Base-by-base conservation (phyloP, 2,797 vertebrate species). In the Hephaestus fuliginosus region DNA sequence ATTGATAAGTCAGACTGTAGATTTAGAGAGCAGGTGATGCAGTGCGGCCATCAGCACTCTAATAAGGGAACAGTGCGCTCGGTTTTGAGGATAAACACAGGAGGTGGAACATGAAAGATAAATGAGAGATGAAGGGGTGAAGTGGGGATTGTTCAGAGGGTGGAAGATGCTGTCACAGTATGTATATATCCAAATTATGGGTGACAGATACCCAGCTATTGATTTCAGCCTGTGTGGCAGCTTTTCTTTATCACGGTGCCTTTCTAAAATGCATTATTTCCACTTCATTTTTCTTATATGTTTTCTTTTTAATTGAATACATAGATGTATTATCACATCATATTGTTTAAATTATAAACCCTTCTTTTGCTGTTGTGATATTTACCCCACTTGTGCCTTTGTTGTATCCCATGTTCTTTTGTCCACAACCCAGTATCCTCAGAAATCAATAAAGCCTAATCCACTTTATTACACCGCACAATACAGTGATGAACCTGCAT, bases 21-120 rank as follows among this genome's bases (percentile, higher is more conserved):
- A 65, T 70, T 63, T 36, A 43, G 41, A 67, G 52, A 61, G 72
- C 10, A 55, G 66, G 51, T 12, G 57, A 55, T 22, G 62, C 30
- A 43, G 49, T 44, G 43, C 49, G 52, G 64, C 76, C 33, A 74
- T 70, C 49, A 22, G 66, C 17, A 48, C 52, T 52, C 33, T 5
- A 13, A 70, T 28, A 25, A 3, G 2, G 58, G 75, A 83, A 81
- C 80, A 83, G 61, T 49, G 39, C 6, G 36, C 83, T 80, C 81
- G 68, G 64, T 77, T 74, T 63, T 62, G 76, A 57, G 64, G 60
- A 73, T 76, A 85, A 84, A 81, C 74, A 70, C 55, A 15, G 49
- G 74, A 72, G 64, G 41, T 36, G 63, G 71, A 71, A 78, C 73
- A 80, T 85, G 53, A 86, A 82, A 81, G 73, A 83, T 86, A 76